phyloP scores from a whole-genome alignment of 2,888 invertebrate genomes.

The Eugnorisma glareosa region DNA sequence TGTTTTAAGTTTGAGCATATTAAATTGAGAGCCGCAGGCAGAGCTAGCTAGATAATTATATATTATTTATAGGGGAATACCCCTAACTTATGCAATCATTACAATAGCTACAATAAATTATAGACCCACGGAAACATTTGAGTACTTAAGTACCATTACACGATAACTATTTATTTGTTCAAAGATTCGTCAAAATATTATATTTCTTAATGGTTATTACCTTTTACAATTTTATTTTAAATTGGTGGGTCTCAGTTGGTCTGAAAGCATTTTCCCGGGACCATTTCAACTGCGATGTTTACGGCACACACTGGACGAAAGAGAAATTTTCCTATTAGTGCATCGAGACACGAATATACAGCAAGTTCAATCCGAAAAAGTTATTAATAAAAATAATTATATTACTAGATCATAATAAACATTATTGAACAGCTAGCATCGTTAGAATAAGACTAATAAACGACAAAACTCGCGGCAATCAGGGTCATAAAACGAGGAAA shows the following conservation, averaged over 20 bases:
- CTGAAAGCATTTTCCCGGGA: conserved; percentile 48
- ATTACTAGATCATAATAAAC: not conserved
- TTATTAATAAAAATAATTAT: not conserved
- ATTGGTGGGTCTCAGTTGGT: conserved; percentile 53
- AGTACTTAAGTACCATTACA: conserved; percentile 5
- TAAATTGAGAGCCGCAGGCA: conserved; percentile 13
- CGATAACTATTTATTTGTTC: conserved; percentile 20
- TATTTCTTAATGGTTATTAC: conserved; percentile 50
- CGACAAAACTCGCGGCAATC: not conserved
- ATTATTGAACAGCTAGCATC: conserved; percentile 21
- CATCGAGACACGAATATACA: conserved; percentile 33
- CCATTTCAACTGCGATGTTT: conserved; percentile 65
- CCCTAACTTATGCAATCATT: not conserved
- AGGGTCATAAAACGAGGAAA: conserved; percentile 9
- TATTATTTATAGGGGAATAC: not conserved
- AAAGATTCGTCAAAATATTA: conserved; percentile 16
- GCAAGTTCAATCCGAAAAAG: conserved; percentile 4
- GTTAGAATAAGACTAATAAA: conserved; percentile 8
- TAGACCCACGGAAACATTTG: conserved; percentile 10
- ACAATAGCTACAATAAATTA: not conserved
- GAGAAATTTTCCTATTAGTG: conserved; percentile 79
- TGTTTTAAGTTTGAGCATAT: conserved; percentile 45
- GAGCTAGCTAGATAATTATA: conserved; percentile 10
- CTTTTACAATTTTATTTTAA: conserved; percentile 53
- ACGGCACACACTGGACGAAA: conserved; percentile 88